Conservation (phyloP, 2,113 vertebrate genomes). For the Hypomesus transpacificus region DNA sequence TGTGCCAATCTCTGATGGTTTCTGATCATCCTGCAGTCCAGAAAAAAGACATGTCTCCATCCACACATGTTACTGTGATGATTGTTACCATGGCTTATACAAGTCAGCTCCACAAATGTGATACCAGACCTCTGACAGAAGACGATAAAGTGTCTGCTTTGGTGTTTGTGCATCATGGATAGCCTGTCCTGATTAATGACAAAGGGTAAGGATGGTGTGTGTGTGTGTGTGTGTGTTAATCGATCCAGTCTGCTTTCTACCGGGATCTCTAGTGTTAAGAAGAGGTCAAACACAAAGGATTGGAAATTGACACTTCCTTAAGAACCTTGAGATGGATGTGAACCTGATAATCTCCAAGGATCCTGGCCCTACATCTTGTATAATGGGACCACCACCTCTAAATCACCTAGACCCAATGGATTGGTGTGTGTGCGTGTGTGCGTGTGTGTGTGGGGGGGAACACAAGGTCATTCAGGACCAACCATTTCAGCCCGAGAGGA, state of each 20-base stretch:
- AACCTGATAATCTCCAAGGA: constrained; percentile 41
- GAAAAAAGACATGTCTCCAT: not conserved
- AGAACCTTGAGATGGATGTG: constrained; percentile 56
- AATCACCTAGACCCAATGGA: constrained; percentile 24
- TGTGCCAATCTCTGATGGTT: not conserved
- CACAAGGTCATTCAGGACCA: constrained; percentile 4
- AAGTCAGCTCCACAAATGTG: no score
- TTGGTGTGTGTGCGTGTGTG: not conserved
- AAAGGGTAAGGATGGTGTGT: not conserved
- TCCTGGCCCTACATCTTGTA: constrained; percentile 22
- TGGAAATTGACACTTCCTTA: constrained; percentile 49
- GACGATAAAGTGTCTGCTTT: constrained; percentile 11
- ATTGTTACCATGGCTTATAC: not conserved
- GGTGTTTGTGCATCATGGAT: constrained; percentile 39
- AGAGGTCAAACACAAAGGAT: constrained; percentile 56
- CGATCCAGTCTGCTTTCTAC: constrained; percentile 40
- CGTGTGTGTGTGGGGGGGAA: not conserved
- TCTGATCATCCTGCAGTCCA: not conserved
- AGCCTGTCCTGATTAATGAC: constrained; percentile 51
- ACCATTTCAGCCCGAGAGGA: not conserved
- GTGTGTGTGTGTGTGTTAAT: constrained; percentile 12
- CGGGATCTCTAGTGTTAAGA: constrained; percentile 42
- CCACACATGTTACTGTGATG: not conserved
- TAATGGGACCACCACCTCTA: constrained; percentile 20
- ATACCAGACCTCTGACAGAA: no score